Evolutionary conservation across 2,113 vertebrate species (phyloP).

Genomic region (Peromyscus leucopus): DNA sequence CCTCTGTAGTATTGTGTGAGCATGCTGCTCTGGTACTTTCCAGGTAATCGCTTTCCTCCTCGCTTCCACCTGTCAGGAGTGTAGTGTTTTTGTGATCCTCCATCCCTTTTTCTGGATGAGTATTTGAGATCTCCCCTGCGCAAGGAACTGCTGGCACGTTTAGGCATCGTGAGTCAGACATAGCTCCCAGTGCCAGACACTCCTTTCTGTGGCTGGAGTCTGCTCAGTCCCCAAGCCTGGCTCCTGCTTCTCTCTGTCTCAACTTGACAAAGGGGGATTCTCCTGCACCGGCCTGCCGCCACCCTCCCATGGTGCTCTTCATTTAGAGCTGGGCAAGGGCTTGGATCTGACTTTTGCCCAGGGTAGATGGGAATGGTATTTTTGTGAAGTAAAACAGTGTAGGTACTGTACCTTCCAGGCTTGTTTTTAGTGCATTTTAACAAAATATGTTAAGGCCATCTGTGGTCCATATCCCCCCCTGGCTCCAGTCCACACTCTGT

Average conservation of each 20-base stretch:
- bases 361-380: background rate
- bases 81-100: background rate
- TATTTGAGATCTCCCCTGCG: background rate
- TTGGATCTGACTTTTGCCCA: background rate
- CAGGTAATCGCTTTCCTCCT: background rate
- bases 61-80: background rate
- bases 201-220: background rate
- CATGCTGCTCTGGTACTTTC: background rate
- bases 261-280: background rate
- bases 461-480: background rate
- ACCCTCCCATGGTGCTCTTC: background rate
- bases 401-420: background rate
- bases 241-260: background rate
- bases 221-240: background rate
- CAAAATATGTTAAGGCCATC: background rate
- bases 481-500: background rate
- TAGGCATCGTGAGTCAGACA: slow-evolving; percentile 1
- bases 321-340: background rate
- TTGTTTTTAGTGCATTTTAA: background rate
- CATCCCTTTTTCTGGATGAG: background rate
- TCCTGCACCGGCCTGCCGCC: rapidly evolving
- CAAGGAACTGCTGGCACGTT: background rate
- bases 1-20: background rate
- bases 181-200: background rate
- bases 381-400: background rate